phyloP scores from a whole-genome alignment of 2,888 invertebrate species.

The Sinopyrophorus schimmeli region DNA sequence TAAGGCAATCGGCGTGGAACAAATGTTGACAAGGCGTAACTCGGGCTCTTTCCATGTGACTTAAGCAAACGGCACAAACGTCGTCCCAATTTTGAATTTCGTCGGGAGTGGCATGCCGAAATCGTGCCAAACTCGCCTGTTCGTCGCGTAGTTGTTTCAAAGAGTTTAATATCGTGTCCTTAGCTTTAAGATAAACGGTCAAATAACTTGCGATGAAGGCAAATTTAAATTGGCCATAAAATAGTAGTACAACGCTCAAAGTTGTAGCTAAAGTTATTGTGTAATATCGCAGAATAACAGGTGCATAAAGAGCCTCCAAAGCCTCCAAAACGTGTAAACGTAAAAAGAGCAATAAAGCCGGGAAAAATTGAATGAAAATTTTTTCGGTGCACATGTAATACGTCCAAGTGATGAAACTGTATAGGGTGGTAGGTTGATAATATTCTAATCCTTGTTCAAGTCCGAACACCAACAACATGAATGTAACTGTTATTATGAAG shows the following conservation, averaged over 20 bases:
- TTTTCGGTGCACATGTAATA: conserved; percentile 75
- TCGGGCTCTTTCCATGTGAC: conserved; percentile 69
- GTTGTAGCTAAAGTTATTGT: conserved; percentile 63
- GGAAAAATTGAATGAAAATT: conserved; percentile 70
- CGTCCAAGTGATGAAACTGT: conserved; percentile 67
- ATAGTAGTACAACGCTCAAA: conserved; percentile 60
- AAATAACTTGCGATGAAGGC: conserved; percentile 64
- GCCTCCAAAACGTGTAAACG: conserved; percentile 68
- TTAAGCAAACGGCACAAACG: conserved; percentile 78
- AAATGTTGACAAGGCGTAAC: conserved; percentile 80
- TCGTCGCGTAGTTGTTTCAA: conserved; percentile 62
- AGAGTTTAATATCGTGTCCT: conserved; percentile 64
- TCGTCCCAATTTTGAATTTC: conserved; percentile 73
- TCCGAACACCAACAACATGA: conserved; percentile 73
- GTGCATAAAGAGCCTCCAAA: conserved; percentile 71
- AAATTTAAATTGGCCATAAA: conserved; percentile 63
- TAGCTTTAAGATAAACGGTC: conserved; percentile 67
- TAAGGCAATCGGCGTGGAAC: conserved; percentile 77
- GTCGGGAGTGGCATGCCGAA: conserved; percentile 65
- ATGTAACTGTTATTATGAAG: conserved; percentile 76
- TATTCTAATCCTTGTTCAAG: conserved; percentile 75
- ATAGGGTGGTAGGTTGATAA: conserved; percentile 69
- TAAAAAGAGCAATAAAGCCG: conserved; percentile 61
- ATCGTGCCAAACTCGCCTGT: conserved; percentile 63
- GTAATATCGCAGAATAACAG: conserved; percentile 64